Conservation (phyloP, 2,113 vertebrate species). For the Mormoops blainvillei region DNA sequence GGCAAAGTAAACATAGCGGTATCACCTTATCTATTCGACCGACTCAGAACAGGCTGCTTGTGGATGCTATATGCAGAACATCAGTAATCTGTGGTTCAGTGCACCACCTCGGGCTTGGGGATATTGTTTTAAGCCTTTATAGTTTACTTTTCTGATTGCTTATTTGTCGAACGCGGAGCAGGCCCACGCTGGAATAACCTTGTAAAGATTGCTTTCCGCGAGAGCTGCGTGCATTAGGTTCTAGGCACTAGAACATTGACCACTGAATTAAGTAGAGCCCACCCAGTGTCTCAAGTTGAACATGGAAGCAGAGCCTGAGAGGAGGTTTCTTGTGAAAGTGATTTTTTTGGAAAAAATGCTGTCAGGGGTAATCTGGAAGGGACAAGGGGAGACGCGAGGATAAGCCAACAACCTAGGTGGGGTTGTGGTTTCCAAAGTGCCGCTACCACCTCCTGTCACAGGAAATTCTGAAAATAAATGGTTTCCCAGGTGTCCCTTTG, state of each 20-base stretch:
- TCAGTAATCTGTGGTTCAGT: background rate
- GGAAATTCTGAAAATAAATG: background rate
- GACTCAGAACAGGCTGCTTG: background rate
- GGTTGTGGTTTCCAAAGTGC: background rate
- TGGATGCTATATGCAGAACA: background rate
- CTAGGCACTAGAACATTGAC: background rate
- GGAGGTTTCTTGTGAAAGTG: background rate
- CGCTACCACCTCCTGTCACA: background rate
- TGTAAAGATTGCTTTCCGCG: background rate
- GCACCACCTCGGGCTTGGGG: background rate
- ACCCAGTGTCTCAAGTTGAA: background rate
- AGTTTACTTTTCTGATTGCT: background rate
- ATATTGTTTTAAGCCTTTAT: background rate
- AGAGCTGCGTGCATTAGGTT: background rate
- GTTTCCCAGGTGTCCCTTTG: background rate
- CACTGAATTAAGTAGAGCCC: background rate
- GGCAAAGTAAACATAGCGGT: background rate
- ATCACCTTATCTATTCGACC: background rate
- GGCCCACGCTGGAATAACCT: background rate
- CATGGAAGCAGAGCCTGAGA: background rate
- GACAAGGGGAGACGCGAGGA: background rate
- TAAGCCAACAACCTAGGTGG: background rate
- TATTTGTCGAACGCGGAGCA: background rate
- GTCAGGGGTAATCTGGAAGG: background rate
- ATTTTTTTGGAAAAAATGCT: background rate